Conservation (phyloP, 2,797 vertebrate genomes). For the Thunnus albacares region DNA sequence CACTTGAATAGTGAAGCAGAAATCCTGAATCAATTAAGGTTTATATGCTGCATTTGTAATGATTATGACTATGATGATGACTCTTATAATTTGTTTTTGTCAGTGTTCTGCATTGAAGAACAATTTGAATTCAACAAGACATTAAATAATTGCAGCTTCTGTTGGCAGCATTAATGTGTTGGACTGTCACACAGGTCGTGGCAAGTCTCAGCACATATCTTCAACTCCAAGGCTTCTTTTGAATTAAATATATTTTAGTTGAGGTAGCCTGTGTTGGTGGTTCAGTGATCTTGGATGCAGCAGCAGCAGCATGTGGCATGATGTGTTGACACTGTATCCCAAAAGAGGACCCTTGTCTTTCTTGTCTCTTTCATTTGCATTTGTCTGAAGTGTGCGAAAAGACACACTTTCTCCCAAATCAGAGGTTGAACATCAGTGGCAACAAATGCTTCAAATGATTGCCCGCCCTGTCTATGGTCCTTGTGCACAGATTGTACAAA, state of each 20-base stretch:
- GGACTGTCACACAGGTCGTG: slow-evolving; percentile 1
- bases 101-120: too few relatives aligned
- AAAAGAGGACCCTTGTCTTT: background rate
- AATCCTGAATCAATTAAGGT: too few relatives aligned
- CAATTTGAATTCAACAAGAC: too few relatives aligned
- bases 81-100: too few relatives aligned
- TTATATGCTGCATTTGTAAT: too few relatives aligned
- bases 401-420: slow-evolving; percentile 6
- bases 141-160: too few relatives aligned
- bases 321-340: background rate
- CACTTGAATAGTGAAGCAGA: background rate
- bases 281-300: background rate
- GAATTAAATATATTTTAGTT: background rate
- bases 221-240: background rate
- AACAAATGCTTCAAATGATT: slow-evolving; percentile 44
- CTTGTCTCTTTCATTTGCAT: slow-evolving; percentile 19
- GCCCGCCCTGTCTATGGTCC: slow-evolving; percentile 7
- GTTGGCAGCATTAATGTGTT: too few relatives aligned
- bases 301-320: background rate
- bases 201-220: background rate
- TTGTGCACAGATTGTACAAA: slow-evolving; percentile 37
- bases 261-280: background rate
- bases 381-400: slow-evolving; percentile 9
- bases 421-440: slow-evolving; percentile 20
- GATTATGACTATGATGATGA: too few relatives aligned